A percentile compares a stretch with the other conserved stretches of the same genome.
phyloP scores from a whole-genome alignment of 2,888 invertebrate genomes.

The Julus scanicus region DNA sequence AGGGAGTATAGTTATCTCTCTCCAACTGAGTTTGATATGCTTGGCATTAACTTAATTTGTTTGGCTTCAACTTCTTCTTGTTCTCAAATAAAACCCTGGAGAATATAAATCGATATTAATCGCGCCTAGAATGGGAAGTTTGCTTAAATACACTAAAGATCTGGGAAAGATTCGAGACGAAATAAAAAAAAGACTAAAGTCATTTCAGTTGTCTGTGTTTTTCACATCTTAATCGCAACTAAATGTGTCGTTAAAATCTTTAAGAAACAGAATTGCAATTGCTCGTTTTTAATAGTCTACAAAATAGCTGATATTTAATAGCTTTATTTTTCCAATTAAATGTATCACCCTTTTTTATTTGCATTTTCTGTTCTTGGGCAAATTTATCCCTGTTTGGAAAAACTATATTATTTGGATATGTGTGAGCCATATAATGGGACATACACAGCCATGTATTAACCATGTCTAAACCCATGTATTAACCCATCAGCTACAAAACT shows the following conservation, averaged over 20 bases:
- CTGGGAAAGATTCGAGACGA: not conserved
- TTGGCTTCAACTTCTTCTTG: not conserved
- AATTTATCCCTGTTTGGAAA: not conserved
- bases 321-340: not conserved
- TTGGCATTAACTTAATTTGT: slow-evolving; percentile 19
- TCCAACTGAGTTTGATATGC: not conserved
- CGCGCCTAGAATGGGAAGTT: not conserved
- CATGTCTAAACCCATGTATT: no score
- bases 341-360: not conserved
- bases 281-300: not conserved
- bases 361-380: not conserved
- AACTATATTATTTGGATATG: no score
- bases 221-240: not conserved
- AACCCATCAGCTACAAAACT: no score
- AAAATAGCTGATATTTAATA: not conserved
- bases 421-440: no score
- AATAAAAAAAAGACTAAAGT: not conserved
- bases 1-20: not conserved
- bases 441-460: no score
- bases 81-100: not conserved
- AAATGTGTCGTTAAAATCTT: not conserved
- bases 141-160: slow-evolving; percentile 1
- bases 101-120: slow-evolving; percentile 2
- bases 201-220: not conserved
- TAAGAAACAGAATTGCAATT: not conserved